Conservation (phyloP, 2,797 vertebrate genomes). For the Pangasius djambal region DNA sequence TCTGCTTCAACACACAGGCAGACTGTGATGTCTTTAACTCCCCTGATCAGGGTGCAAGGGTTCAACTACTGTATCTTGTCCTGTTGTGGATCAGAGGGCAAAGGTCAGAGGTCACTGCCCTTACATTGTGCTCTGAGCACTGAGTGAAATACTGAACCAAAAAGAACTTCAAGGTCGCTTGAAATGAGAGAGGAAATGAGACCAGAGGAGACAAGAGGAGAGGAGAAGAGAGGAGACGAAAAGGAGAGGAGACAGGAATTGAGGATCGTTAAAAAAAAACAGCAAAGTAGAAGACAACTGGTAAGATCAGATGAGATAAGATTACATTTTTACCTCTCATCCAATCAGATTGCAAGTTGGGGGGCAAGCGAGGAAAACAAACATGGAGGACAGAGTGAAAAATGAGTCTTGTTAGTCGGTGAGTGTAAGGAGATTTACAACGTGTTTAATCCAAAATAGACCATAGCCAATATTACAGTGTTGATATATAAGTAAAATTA, state of each 20-base stretch:
- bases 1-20: not conserved
- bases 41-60: not conserved
- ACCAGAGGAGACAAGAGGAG: not conserved
- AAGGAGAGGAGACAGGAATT: not conserved
- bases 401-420: not conserved
- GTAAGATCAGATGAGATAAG: not conserved
- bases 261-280: not conserved
- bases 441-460: not conserved
- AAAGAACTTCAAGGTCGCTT: not conserved
- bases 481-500: too few relatives aligned
- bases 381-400: not conserved
- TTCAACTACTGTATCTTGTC: slow-evolving; percentile 15
- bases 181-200: not conserved
- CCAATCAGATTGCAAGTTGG: not conserved
- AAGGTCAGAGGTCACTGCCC: not conserved
- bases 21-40: not conserved
- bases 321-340: not conserved
- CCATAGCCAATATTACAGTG: not conserved
- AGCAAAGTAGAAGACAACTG: not conserved
- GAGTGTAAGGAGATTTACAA: not conserved
- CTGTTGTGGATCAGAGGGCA: not conserved
- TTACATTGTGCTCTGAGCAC: not conserved
- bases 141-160: not conserved
- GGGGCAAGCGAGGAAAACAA: not conserved
- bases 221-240: not conserved